These are phyloP conservation scores for Dicrostonyx torquatus DNA, from an alignment of 2,797 vertebrate genomes.

Conservation along the genomic window DNA sequence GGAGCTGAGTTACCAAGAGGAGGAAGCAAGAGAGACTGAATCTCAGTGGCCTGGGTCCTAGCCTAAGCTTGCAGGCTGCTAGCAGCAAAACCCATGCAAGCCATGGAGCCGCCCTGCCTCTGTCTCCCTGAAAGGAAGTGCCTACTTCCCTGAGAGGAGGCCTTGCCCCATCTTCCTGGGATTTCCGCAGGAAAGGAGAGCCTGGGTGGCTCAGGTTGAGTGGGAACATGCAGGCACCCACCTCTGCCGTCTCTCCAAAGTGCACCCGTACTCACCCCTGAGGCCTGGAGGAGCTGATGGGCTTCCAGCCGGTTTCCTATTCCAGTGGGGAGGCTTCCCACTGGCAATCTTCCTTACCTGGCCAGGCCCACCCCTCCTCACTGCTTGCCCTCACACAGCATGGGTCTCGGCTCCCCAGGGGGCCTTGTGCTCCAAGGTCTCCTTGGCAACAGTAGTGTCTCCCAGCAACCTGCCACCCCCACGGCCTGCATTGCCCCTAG, in stretches of 20 bases:
- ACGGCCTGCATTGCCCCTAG: not conserved
- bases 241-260: not conserved
- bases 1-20: not conserved
- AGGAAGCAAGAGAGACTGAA: rapidly evolving
- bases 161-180: not conserved
- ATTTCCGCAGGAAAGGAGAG: not conserved
- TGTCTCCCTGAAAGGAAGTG: not conserved
- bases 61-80: not conserved
- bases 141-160: not conserved
- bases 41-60: not conserved
- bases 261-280: rapidly evolving
- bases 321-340: not conserved
- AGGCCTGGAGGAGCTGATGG: not conserved
- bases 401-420: not conserved
- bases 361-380: no score
- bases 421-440: not conserved
- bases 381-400: rapidly evolving
- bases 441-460: conserved; percentile 9
- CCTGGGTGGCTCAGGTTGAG: rapidly evolving
- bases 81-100: rapidly evolving
- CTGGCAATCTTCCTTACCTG: not conserved
- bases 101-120: not conserved
- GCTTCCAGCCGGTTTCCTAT: not conserved
- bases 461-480: conserved; percentile 1
- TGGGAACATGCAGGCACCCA: not conserved